Evolutionary conservation across 2,113 vertebrate genomes (phyloP), one percentile per base, ranked within the genome.

Genomic region (Takifugu flavidus): DNA sequence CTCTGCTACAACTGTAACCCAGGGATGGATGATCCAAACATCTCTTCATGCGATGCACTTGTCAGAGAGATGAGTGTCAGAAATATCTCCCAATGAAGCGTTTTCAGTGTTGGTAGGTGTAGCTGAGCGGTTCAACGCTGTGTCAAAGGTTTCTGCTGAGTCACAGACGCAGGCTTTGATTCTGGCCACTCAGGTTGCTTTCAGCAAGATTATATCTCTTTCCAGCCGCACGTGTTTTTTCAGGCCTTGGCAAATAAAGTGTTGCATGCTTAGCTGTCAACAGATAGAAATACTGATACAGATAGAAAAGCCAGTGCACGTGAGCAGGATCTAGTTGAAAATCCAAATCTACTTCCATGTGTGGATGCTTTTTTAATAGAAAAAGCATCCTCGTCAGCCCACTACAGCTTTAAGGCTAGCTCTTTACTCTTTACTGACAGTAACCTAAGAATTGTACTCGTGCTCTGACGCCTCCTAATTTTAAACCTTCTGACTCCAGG

Each of bases 401-500:
- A 25, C 79, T 87, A 62, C 2, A n/a, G 72, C 85, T 88, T 87
- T 89, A 90, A 88, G 83, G 82, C 62, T 63, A 53, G 55, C 66
- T 76, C 80, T 81, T 80, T 77, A 82, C 74, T 59, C 64, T 88
- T 90, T 90, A 88, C 77, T 84, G 82, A 87, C 83, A 82, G 87
- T 84, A 90, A 89, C 87, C 88, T 88, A 87, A 89, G 87, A 90
- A 87, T 86, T 88, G 85, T 84, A 88, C 86, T 77, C 77, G 89
- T 79, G 86, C 87, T 82, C 80, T 88, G 70, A 91, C 89, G 84
- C 89, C 86, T 89, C 77, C 87, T 91, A 89, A 91, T 91, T 89
- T 90, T 90, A 89, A 85, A 88, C 84, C 82, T 74, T 83, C 87
- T 85, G 82, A 75, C 78, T 83, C 67, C 52, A 59, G 80, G 82